Evolutionary conservation across 2,888 invertebrate genomes (phyloP).

Genomic region (Hirtodrosophila duncani): DNA sequence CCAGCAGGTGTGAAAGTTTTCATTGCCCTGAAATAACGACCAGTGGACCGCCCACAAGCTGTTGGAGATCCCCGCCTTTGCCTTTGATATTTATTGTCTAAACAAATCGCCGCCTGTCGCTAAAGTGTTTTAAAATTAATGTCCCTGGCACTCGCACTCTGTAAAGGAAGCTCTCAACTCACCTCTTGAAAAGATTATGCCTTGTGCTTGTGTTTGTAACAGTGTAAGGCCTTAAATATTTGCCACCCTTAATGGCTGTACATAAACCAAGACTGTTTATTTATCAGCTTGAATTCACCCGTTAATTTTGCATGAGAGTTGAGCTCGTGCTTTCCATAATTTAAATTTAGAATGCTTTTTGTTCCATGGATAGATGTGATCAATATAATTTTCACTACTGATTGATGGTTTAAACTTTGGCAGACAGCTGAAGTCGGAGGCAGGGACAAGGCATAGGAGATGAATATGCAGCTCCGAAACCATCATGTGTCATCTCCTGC

Average conservation of each 20-base stretch:
- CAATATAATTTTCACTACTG: constrained; percentile 38
- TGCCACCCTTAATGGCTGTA: constrained; percentile 19
- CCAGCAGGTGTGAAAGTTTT: constrained; percentile 40
- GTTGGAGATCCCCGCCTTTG: constrained; percentile 12
- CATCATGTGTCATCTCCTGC: too few relatives aligned
- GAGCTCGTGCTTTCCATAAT: constrained; percentile 10
- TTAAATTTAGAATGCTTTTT: constrained; percentile 47
- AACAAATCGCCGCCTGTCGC: constrained; percentile 30
- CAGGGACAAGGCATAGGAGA: background rate
- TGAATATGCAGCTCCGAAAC: background rate
- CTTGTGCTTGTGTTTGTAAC: too few relatives aligned
- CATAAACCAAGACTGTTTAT: too few relatives aligned
- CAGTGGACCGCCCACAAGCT: constrained; percentile 9
- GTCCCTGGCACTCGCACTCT: constrained; percentile 31
- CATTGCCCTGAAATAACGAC: constrained; percentile 34
- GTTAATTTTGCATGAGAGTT: too few relatives aligned
- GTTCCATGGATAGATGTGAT: constrained; percentile 45
- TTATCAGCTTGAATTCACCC: too few relatives aligned
- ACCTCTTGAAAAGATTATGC: too few relatives aligned
- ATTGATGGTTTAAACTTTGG: constrained; percentile 53
- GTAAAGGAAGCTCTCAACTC: constrained; percentile 14
- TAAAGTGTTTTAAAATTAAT: constrained; percentile 39
- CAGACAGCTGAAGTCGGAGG: constrained; percentile 20
- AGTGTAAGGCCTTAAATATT: constrained; percentile 8
- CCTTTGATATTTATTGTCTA: constrained; percentile 41